A percentile compares a stretch with the other conserved stretches of the same genome.
Evolutionary conservation across 2,797 vertebrate species (phyloP).

Genomic region (Rhincodon typus): DNA sequence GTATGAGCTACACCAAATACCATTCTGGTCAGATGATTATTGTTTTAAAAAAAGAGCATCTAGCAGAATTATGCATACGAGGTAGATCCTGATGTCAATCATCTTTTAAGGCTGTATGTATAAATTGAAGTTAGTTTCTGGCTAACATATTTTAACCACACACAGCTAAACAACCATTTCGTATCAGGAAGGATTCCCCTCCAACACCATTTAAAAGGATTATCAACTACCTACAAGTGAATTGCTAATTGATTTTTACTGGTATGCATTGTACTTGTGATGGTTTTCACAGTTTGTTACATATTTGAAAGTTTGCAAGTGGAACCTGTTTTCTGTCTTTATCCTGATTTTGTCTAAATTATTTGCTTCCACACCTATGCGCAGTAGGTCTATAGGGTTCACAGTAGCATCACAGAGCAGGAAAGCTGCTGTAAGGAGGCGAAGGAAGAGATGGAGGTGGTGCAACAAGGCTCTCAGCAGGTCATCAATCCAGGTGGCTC

Average conservation of each 20-base stretch:
- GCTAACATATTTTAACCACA: background rate
- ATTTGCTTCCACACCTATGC: background rate
- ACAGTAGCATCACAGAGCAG: background rate
- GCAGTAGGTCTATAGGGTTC: background rate
- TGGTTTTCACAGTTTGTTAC: background rate
- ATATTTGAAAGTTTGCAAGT: background rate
- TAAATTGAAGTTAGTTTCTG: background rate
- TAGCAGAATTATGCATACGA: background rate
- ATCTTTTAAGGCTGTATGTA: background rate
- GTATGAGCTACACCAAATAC: background rate
- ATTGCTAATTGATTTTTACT: background rate
- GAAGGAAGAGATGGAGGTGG: background rate
- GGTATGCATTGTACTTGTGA: background rate
- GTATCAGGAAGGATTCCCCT: background rate
- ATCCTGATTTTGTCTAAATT: background rate
- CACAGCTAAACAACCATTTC: background rate
- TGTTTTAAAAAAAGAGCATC: background rate
- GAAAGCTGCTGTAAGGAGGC: background rate
- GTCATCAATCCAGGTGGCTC: background rate
- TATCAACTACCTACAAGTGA: background rate
- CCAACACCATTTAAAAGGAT: background rate
- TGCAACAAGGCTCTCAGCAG: background rate
- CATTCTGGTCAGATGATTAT: background rate
- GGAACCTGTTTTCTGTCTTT: background rate
- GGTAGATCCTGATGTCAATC: background rate